Evolutionary conservation across 2,113 vertebrate species (phyloP).

Genomic region (Guaruba guarouba): DNA sequence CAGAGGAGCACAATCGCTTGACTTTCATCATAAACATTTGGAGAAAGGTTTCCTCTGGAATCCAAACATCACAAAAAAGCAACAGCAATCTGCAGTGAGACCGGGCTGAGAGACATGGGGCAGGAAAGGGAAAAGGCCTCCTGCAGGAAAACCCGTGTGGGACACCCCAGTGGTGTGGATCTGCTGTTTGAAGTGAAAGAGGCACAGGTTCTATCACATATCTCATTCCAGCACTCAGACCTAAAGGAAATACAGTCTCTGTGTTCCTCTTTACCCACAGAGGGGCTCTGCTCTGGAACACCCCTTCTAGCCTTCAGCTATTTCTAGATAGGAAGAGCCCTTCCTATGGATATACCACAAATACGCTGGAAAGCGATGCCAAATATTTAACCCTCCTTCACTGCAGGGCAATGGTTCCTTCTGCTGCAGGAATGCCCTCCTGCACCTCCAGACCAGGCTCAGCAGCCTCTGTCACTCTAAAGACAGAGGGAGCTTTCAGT

Average conservation of each 20-base stretch:
- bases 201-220: not conserved
- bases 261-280: not conserved
- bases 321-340: constrained; percentile 41
- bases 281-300: not conserved
- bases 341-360: not conserved
- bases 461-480: not conserved
- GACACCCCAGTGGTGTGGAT: not conserved
- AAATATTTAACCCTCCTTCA: not conserved
- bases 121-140: constrained; percentile 56
- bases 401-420: not conserved
- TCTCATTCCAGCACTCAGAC: not conserved
- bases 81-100: not conserved
- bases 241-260: not conserved
- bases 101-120: not conserved
- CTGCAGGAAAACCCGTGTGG: constrained; percentile 30
- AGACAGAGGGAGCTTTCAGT: not conserved
- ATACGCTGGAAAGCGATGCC: not conserved
- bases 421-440: not conserved
- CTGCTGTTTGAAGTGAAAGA: constrained; percentile 17
- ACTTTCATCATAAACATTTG: constrained; percentile 19
- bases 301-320: not conserved
- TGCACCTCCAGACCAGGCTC: not conserved
- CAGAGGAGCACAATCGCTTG: not conserved
- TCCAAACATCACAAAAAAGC: constrained; percentile 4
- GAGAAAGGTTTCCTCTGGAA: constrained; percentile 16